Percentiles rank a stretch among this genome's conserved stretches.
These are phyloP conservation scores for Telenomus remus DNA, from an alignment of 1,140 invertebrate genomes.

Conservation along the genomic window DNA sequence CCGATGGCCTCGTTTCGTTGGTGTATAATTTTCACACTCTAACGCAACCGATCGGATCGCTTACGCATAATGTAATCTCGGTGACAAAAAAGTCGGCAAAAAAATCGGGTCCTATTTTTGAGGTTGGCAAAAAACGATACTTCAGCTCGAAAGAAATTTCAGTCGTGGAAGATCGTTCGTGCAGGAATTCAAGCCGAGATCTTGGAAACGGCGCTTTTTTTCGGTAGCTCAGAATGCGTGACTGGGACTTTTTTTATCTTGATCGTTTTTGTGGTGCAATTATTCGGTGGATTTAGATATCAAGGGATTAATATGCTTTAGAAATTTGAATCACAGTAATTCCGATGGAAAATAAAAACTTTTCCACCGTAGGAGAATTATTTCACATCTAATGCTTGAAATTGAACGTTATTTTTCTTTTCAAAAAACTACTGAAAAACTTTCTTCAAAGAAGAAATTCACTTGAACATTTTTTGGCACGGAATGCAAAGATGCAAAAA, in stretches of 20 bases:
- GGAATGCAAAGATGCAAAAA: no score
- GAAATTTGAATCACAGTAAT: no score
- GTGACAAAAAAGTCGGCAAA: constrained; percentile 2
- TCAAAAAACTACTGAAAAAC: no score
- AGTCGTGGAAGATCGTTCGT: constrained; percentile 52
- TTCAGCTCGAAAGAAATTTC: constrained; percentile 54
- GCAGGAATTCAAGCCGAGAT: constrained; percentile 48
- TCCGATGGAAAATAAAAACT: not conserved
- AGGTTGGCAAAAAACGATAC: no score
- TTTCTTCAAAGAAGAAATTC: no score
- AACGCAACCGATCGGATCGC: constrained; percentile 12
- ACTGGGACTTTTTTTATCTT: constrained; percentile 31
- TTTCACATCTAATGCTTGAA: no score
- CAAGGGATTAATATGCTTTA: no score
- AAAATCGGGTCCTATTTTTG: no score
- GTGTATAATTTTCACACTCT: constrained; percentile 33
- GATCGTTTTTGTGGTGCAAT: constrained; percentile 13
- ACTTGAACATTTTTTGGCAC: no score
- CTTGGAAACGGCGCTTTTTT: constrained; percentile 42
- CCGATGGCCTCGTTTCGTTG: constrained; percentile 34
- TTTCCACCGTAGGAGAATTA: not conserved
- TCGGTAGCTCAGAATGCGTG: constrained; percentile 35
- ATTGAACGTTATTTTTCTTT: no score
- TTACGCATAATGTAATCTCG: constrained; percentile 28
- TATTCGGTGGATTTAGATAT: no score